These are phyloP conservation scores for Masticophis lateralis DNA, from an alignment of 2,797 vertebrate species.

Conservation along the genomic window DNA sequence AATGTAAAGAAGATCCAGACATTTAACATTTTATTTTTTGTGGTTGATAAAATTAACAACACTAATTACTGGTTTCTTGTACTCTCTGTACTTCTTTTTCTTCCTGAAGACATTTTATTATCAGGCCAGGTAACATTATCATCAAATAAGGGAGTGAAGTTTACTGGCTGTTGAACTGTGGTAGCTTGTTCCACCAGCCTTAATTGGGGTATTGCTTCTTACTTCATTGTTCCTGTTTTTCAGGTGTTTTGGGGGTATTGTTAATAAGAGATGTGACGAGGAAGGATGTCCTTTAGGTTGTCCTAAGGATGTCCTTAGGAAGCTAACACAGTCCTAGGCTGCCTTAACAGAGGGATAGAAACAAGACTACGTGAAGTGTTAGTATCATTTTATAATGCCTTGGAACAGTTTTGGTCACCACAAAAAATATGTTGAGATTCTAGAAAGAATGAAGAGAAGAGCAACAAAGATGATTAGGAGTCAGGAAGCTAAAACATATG, in stretches of 20 bases:
- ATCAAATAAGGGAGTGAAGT: background rate
- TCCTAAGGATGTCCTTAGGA: background rate
- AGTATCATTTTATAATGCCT: background rate
- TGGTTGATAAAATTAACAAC: background rate
- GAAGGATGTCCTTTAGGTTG: background rate
- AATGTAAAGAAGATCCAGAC: background rate
- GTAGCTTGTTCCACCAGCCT: background rate
- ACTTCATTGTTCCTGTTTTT: background rate
- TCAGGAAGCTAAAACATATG: too few species aligned
- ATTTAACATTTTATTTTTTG: background rate
- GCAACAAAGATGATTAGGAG: too few species aligned
- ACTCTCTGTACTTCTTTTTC: background rate
- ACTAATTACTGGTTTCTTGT: background rate
- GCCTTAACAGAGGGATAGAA: background rate
- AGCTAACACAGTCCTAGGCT: background rate
- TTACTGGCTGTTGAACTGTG: background rate
- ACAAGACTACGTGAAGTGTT: background rate
- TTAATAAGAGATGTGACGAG: background rate
- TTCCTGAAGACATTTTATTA: background rate
- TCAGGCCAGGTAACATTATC: background rate
- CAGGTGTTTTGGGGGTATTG: background rate
- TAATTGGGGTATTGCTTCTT: background rate
- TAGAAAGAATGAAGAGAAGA: too few species aligned
- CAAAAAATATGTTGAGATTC: too few species aligned
- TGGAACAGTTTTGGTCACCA: too few species aligned